A percentile compares a stretch with the other conserved stretches of the same genome.
These are phyloP conservation scores for Cardinalis cardinalis DNA, from an alignment of 2,113 vertebrate genomes.

Conservation along the genomic window DNA sequence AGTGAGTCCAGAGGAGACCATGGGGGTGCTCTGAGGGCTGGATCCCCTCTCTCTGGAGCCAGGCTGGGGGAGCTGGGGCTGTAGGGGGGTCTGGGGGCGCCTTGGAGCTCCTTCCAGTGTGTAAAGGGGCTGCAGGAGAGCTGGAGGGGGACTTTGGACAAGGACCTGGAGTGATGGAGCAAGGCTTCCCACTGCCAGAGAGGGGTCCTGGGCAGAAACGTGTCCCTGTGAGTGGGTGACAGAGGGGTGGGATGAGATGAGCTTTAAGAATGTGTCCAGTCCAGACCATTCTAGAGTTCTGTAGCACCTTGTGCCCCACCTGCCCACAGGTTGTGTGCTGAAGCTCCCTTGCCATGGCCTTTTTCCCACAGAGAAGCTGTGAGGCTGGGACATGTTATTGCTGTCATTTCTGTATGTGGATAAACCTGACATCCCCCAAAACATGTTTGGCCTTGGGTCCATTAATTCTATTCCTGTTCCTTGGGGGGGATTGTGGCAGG, in stretches of 20 bases:
- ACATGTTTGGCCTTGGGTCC: background rate
- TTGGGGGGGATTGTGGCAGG: rapidly evolving
- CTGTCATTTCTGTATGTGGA: rapidly evolving
- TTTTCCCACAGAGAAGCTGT: background rate
- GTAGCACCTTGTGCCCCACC: background rate
- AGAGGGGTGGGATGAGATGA: background rate
- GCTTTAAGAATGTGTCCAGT: background rate
- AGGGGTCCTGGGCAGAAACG: background rate
- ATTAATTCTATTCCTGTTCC: background rate
- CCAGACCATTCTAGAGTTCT: background rate
- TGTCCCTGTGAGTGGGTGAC: background rate
- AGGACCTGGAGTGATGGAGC: background rate
- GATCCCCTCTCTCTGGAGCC: background rate
- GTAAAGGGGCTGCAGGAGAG: background rate
- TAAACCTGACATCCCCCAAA: background rate
- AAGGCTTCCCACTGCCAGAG: background rate
- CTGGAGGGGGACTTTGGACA: background rate
- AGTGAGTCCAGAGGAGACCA: background rate
- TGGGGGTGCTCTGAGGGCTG: background rate
- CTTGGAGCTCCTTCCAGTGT: background rate
- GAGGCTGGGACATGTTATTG: rapidly evolving
- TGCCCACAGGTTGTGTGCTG: rapidly evolving
- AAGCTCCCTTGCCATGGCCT: background rate
- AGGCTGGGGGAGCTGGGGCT: background rate
- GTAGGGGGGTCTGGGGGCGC: background rate